phyloP scores from a whole-genome alignment of 2,888 invertebrate genomes.

The Rhabditophanes sp. region DNA sequence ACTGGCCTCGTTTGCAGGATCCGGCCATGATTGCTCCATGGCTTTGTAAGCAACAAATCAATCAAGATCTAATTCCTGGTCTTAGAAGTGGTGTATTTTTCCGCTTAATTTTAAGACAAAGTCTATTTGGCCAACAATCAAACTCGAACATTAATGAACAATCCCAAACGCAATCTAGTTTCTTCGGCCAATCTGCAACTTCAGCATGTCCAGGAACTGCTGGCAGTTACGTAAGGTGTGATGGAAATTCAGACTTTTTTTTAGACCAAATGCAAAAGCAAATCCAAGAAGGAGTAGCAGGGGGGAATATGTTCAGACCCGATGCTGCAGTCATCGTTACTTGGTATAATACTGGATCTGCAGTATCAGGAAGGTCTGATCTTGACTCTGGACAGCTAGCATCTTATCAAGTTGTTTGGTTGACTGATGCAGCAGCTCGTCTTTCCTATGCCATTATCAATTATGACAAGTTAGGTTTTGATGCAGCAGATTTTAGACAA shows the following conservation, averaged over 20 bases:
- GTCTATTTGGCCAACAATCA: constrained; percentile 32
- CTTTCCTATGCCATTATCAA: constrained; percentile 87
- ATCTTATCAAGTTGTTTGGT: constrained; percentile 67
- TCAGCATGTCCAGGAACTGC: constrained; percentile 39
- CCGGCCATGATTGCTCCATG: constrained; percentile 43
- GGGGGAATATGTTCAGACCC: constrained; percentile 72
- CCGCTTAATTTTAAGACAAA: constrained; percentile 35
- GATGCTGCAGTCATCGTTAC: constrained; percentile 77
- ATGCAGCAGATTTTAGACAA: constrained; percentile 51
- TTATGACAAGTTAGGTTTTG: constrained; percentile 77
- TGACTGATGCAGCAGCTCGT: constrained; percentile 67
- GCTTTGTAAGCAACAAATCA: constrained; percentile 40
- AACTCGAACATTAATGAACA: constrained; percentile 27
- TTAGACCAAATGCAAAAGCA: constrained; percentile 41
- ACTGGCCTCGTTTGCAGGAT: constrained; percentile 41
- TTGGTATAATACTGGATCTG: constrained; percentile 75
- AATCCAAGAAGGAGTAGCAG: constrained; percentile 60
- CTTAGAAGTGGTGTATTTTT: constrained; percentile 36
- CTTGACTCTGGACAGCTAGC: constrained; percentile 57
- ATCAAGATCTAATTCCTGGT: constrained; percentile 33
- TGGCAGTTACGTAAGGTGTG: constrained; percentile 35
- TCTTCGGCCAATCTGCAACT: no score
- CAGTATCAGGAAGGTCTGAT: constrained; percentile 37
- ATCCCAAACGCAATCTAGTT: no score
- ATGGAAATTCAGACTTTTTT: constrained; percentile 32